phyloP scores from a whole-genome alignment of 2,888 invertebrate genomes.

The Drosophila vallismaia region DNA sequence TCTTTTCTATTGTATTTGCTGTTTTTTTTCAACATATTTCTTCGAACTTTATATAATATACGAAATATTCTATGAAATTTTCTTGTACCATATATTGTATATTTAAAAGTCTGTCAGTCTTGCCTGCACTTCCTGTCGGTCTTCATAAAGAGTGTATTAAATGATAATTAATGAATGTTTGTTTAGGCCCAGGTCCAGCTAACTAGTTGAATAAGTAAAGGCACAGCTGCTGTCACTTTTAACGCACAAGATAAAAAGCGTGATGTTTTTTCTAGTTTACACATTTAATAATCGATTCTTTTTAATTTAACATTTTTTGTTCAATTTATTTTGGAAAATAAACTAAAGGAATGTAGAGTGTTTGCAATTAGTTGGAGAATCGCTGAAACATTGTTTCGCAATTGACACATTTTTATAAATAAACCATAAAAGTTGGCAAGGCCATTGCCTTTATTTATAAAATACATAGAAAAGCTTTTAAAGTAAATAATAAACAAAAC shows the following conservation, averaged over 20 bases:
- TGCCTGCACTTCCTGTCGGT: constrained; percentile 1
- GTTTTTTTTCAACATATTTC: neutral
- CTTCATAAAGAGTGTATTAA: constrained; percentile 1
- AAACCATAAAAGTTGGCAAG: too few relatives aligned
- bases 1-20: neutral
- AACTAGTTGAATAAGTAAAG: constrained; percentile 4
- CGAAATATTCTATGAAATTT: neutral
- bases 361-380: neutral
- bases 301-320: neutral
- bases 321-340: too few relatives aligned
- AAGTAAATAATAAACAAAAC: too few relatives aligned
- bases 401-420: neutral
- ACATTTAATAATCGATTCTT: neutral
- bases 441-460: too few relatives aligned
- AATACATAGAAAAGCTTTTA: too few relatives aligned
- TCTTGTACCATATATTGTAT: neutral
- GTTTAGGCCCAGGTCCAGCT: neutral
- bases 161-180: constrained; percentile 7
- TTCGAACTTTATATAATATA: neutral
- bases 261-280: constrained; percentile 1
- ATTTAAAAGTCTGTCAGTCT: neutral
- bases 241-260: constrained; percentile 6
- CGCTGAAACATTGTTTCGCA: neutral
- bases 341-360: too few relatives aligned
- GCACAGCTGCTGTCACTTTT: neutral